phyloP scores from a whole-genome alignment of 2,888 invertebrate genomes.

The Latrodectus elegans region DNA sequence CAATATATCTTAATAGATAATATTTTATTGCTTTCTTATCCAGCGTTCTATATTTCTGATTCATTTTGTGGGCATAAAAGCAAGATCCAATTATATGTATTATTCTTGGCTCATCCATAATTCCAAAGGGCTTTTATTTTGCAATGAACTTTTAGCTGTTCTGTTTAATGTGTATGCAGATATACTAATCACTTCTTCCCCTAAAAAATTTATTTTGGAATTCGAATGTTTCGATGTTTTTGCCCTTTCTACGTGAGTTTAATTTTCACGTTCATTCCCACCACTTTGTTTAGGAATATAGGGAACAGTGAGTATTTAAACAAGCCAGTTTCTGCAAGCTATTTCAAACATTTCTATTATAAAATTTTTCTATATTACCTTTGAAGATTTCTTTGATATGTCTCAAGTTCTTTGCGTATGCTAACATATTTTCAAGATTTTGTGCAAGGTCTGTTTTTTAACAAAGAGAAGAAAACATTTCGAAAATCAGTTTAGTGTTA shows the following conservation, averaged over 20 bases:
- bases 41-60: conserved; percentile 24
- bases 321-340: conserved; percentile 47
- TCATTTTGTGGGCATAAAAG: conserved; percentile 44
- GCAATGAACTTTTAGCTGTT: conserved; percentile 41
- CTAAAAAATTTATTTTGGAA: neutral
- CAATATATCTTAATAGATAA: conserved; percentile 36
- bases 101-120: conserved; percentile 22
- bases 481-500: conserved; percentile 61
- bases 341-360: conserved; percentile 21
- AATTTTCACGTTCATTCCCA: neutral
- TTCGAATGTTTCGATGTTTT: neutral
- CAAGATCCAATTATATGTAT: conserved; percentile 38
- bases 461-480: conserved; percentile 47
- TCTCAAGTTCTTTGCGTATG: conserved; percentile 7
- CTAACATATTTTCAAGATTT: neutral
- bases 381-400: conserved; percentile 30
- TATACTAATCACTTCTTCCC: conserved; percentile 36
- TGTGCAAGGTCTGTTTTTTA: neutral
- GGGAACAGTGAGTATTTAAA: conserved; percentile 37
- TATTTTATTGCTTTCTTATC: conserved; percentile 48
- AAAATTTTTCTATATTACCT: conserved; percentile 47
- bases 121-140: conserved; percentile 57
- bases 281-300: neutral
- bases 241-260: neutral
- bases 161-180: conserved; percentile 69